A percentile compares a stretch with the other conserved stretches of the same genome.
phyloP scores from a whole-genome alignment of 2,113 vertebrate species.

The Coturnix japonica region DNA sequence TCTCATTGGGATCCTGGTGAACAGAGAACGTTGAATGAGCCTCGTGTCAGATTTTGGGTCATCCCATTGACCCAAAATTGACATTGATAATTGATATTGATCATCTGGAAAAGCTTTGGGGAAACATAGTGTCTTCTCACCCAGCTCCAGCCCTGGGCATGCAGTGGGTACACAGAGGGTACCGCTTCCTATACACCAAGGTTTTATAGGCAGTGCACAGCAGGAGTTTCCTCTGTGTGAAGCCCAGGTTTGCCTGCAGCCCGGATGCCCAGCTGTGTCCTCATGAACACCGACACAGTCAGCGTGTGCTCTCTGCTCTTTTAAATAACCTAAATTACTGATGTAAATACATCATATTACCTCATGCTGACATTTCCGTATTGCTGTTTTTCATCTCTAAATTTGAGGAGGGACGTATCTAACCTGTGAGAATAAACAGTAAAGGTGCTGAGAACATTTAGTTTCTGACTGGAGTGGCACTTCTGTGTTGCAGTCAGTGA shows the following conservation, averaged over 20 bases:
- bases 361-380: not conserved
- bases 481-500: not conserved
- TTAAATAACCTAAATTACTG: not conserved
- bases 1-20: not conserved
- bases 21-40: not conserved
- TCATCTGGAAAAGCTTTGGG: not conserved
- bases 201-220: fast-evolving
- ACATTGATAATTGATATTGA: too few relatives aligned
- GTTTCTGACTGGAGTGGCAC: not conserved
- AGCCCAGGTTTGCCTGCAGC: not conserved
- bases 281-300: not conserved
- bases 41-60: not conserved
- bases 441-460: not conserved
- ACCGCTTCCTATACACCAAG: not conserved
- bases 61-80: not conserved
- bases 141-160: not conserved
- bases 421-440: not conserved
- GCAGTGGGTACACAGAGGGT: not conserved
- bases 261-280: not conserved
- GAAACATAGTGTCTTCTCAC: fast-evolving
- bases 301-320: not conserved
- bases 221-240: not conserved
- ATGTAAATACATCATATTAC: fast-evolving
- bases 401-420: not conserved
- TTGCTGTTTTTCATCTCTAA: not conserved